Base-by-base conservation (phyloP, 2,113 vertebrate genomes). In the Oncorhynchus mykiss region DNA sequence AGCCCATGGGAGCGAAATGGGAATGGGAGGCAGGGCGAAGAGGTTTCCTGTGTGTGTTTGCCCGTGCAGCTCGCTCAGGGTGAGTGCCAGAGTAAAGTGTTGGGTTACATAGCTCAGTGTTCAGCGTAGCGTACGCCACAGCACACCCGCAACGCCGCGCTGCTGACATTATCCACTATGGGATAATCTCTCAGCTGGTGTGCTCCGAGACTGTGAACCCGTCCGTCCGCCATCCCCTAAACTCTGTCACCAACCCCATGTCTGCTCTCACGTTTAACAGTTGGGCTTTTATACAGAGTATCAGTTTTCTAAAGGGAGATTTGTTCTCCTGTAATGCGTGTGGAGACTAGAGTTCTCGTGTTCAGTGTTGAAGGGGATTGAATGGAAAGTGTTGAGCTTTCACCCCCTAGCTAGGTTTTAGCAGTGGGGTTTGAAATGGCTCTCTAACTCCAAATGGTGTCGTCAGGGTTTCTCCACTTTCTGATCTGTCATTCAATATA, bases 1-100 rank as follows among this genome's bases (percentile, higher is more conserved):
- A 81, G 84, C 72, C 75, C 77, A 11, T 64, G 59, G 71, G 76
- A 71, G 27, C 48, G 59, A 48, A 66, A 70, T 27, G 72, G 69
- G 49, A 45, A 11, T 45, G 2, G 39, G 39, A n/a, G 67, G 18
- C 24, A 34, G 73, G 31, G 69, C 62, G 49, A 1, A 79, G 77
- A 82, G 81, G 88, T 86, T 89, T 91, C 89, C 87, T 88, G 86
- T 88, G 87, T 88, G 86, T 88, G 87, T 83, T 77, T 87, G 77
- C 75, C 85, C 85, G 80, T 48, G 80, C 85, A 76, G 76, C 82
- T 85, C 9, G 71, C 51, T 54, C 2, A n/a, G 87, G 89, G 88
- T 89, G 83, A 92, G 87, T 71, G 49, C 77, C 77, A 59, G 89
- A 89, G 85, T 89, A 76, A 86, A 78, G 88, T 73, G 75, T 92